Conservation (phyloP, 2,797 vertebrate genomes). For the Sitta carolinensis region DNA sequence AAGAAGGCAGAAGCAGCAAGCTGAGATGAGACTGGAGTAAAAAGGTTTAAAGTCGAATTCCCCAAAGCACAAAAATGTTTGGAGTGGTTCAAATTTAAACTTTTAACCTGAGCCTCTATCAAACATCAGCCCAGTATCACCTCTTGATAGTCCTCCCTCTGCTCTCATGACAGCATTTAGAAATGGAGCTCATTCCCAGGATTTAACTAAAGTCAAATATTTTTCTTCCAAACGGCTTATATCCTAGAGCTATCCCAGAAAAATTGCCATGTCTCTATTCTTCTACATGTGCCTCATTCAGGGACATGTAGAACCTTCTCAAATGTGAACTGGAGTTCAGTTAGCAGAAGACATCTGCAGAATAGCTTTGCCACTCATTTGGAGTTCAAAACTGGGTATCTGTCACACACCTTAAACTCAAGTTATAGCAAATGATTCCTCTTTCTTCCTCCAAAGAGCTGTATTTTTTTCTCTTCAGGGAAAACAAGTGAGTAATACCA, state of each 20-base stretch:
- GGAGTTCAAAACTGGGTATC: not conserved
- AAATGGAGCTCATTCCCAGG: not conserved
- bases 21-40: not conserved
- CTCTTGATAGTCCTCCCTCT: not conserved
- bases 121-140: not conserved
- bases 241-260: not conserved
- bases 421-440: not conserved
- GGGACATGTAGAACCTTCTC: not conserved
- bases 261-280: not conserved
- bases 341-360: slow-evolving; percentile 1
- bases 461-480: not conserved
- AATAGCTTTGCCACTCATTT: slow-evolving; percentile 16
- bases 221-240: not conserved
- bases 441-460: not conserved
- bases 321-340: not conserved
- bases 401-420: not conserved
- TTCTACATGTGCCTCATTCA: not conserved
- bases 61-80: not conserved
- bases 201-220: slow-evolving; percentile 15
- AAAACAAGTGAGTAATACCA: not conserved
- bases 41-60: not conserved
- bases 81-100: not conserved
- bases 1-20: not conserved
- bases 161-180: not conserved
- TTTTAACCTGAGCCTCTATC: slow-evolving; percentile 3